phyloP scores from a whole-genome alignment of 2,113 vertebrate species.

The Dicaeum eximium region DNA sequence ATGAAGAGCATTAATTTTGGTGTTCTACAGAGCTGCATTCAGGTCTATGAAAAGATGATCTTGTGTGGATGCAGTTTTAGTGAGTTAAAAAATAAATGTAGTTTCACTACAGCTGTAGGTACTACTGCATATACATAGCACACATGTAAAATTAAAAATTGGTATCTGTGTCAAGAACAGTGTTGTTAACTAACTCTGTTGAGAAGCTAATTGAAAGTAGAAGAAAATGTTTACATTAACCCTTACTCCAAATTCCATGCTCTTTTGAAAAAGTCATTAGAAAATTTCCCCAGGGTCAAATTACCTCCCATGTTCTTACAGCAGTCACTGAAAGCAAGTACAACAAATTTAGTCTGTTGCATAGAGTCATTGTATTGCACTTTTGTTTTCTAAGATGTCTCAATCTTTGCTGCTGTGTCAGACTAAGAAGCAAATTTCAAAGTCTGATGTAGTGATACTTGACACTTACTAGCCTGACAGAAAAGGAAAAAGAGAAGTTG shows the following conservation, averaged over 20 bases:
- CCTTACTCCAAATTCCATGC: not conserved
- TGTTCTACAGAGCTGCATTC: not conserved
- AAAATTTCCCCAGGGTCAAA: not conserved
- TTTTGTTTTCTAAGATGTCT: not conserved
- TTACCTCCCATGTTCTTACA: not conserved
- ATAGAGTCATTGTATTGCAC: not conserved
- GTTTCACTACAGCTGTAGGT: not conserved
- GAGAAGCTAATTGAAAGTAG: not conserved
- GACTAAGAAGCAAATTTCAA: not conserved
- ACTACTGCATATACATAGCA: not conserved
- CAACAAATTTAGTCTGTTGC: not conserved
- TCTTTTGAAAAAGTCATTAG: not conserved
- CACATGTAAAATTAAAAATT: not conserved
- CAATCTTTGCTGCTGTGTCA: not conserved
- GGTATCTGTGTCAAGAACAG: not conserved
- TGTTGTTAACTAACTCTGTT: not conserved
- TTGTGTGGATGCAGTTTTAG: not conserved
- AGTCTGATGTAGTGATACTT: not conserved
- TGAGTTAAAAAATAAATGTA: not conserved
- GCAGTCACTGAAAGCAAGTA: not conserved
- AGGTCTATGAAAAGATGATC: not conserved
- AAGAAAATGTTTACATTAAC: not conserved
- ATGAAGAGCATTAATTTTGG: not conserved
- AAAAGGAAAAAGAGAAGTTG: not conserved
- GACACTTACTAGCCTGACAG: not conserved